phyloP scores from a whole-genome alignment of 2,888 invertebrate species.

The Conchocele bisecta region DNA sequence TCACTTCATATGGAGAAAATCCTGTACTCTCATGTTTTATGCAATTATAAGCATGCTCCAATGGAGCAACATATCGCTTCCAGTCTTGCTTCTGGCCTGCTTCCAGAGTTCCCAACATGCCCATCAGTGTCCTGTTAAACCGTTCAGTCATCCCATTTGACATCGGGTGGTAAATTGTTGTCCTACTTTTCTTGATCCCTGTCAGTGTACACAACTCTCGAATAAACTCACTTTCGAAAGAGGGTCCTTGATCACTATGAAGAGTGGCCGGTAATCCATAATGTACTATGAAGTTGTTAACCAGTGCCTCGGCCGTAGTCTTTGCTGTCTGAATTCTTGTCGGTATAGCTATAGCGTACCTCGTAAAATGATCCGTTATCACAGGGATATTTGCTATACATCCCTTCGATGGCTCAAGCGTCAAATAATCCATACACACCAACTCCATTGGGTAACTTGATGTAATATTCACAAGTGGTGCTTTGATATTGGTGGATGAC shows the following conservation, averaged over 20 bases:
- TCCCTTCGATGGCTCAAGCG: constrained; percentile 2
- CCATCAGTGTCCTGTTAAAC: neutral
- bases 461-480: constrained; percentile 5
- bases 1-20: neutral
- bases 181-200: constrained; percentile 2
- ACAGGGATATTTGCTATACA: neutral
- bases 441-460: neutral
- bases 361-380: neutral
- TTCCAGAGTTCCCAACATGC: constrained; percentile 8
- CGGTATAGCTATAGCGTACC: constrained; percentile 1
- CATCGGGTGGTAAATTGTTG: neutral
- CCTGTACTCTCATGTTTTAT: constrained; percentile 11
- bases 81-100: neutral
- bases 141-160: neutral
- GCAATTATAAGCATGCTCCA: constrained; percentile 12
- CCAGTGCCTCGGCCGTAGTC: constrained; percentile 3
- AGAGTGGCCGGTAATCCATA: neutral
- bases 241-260: constrained; percentile 7
- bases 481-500: neutral
- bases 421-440: neutral
- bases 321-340: constrained; percentile 11
- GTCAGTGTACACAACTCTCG: constrained; percentile 1
- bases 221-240: constrained; percentile 6
- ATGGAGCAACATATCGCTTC: neutral
- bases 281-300: neutral